Base-by-base conservation (phyloP, 92 coral and sea anemone species). In the Anthopleura xanthogrammica region DNA sequence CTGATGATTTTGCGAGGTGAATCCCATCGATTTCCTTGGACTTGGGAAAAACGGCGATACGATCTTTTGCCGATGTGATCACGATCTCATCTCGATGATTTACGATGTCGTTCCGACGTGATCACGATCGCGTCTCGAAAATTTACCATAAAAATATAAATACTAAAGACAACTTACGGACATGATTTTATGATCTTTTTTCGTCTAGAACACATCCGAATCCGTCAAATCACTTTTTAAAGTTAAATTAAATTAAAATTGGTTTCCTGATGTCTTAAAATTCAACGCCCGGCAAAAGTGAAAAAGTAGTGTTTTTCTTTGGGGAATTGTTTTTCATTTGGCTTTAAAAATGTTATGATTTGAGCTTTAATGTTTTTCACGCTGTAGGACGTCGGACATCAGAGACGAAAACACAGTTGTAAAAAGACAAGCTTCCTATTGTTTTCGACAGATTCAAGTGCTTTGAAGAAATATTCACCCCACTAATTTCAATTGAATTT, bases 401-500 rank as follows among this genome's bases (percentile, higher is more conserved):
- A 36, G 42, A 29, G 36, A 23, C 16, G 74, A 23, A 68, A 68
- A 68, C 3, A 68, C 41, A 8, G 42, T 8, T 36, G 74, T 12
- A 68, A 29, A 68, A 10, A 23, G 36, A 68, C 74, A 68, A 68
- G 70, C 11, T 36, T 2, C 29, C 58, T 14, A 68, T 23, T 68
- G 74, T 22, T 36, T 68, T 68, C 36, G 46, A 68, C 65, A 79
- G 65, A 3, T 20, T 52, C 81, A 55, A 39, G 46, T 16, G 20
- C 83, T 60, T 62, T 41, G 5, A 24, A 42, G 74, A 81, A 42
- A 41, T 68, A 68, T 70, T 75, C 40, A 55, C 74, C 41, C 7
- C 16, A 46, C 54, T 56, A 62, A 56, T 65, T 64, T 19, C n/a
- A 19, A 41, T 80, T 65, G 76, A 80, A 80, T 52, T 79, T 79